Evolutionary conservation across 2,113 vertebrate genomes (phyloP), one percentile per base, ranked within the genome.

Genomic region (Calypte anna): DNA sequence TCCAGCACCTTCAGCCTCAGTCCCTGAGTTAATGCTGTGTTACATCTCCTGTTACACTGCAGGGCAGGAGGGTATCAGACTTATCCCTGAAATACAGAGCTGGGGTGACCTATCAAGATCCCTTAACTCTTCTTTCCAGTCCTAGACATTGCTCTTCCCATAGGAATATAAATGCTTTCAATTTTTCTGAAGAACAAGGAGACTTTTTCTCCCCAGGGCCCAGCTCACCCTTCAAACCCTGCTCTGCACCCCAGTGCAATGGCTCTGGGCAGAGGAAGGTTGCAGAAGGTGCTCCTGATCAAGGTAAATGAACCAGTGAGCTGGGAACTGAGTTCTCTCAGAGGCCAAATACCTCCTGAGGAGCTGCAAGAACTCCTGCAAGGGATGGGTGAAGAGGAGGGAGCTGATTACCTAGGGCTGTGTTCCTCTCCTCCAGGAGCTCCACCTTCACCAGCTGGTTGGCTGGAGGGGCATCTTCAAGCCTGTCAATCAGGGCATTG

Each of bases 391-490:
- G 3, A 20, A 30, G 24, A 36, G 13, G 8, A 48, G 27, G 36
- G 3, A 64, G 30, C 1, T 50, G 44, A 30, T 97, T 96, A 99
- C 99, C 99, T 86, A 99, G 93, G 59, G 99, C 99, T 0, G 99
- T 99, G 97, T 81, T 99, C 96, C 98, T 98, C 95, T 99, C 99
- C 80, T 99, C 99, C 92, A 99, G 97, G 94, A 99, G 98, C 95
- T 99, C 99, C 97, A 99, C 98, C 88, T 98, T 99, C 79, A 99
- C 97, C n/a, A 99, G 98, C 93, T 99, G 99, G 98, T 99, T 99
- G 97, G 98, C 97, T 0, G 99, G 99, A 4, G 99, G 98, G 0
- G 99, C 98, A 2, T 99, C 99, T 94, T 99, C 99, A 50, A 99
- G 98, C 86, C 99, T 98, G 63, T 99, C 98, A 0, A 99, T 98